Base-by-base conservation (phyloP, 2,888 invertebrate species). In the Cybosia mesomella region DNA sequence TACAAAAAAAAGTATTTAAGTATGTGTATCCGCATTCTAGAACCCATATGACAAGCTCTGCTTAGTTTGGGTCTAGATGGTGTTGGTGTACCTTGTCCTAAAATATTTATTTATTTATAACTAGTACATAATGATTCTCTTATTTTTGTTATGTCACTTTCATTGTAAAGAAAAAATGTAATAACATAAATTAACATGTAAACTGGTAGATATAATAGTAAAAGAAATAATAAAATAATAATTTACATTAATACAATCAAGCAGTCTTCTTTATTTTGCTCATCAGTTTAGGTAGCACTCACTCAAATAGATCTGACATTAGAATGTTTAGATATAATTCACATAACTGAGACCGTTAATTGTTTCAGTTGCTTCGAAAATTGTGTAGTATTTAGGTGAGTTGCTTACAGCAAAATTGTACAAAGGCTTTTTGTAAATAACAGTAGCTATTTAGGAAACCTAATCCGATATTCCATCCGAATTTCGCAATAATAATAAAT, bases 281-380 rank as follows among this genome's bases (percentile, higher is more conserved):
- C 15, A 9, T 4, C 59, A 22, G 58, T 43, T 18, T 49, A 2
- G 11, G 13, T 15, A 28, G 21, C 24, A 21, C 28, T 13, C 8
- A 49, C 36, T 39, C 4, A 39, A 24, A 22, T 39, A 24, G 22
- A 24, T 3, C 22, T 39, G n/a, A 59, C 22, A 61, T 54, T 24
- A 43, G 49, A 58, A 22, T 49, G 0, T 18, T 57, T 22, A 22
- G 22, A 63, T 43, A 11, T 55, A 54, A 53, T 49, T 49, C 15
- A 53, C 73, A 66, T 76, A 66, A 79, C 63, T 67, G 79, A 82
- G 81, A 68, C 58, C 73, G 78, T 93, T 92, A 88, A 88, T 95
- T 94, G 94, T 95, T 95, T 94, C 94, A 94, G 94, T 92, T 90
- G 80, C 92, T 84, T 89, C 93, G 86, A 95, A 95, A 93, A 79